These are phyloP conservation scores for Isurus oxyrinchus DNA, from an alignment of 2,113 vertebrate species.

Conservation along the genomic window DNA sequence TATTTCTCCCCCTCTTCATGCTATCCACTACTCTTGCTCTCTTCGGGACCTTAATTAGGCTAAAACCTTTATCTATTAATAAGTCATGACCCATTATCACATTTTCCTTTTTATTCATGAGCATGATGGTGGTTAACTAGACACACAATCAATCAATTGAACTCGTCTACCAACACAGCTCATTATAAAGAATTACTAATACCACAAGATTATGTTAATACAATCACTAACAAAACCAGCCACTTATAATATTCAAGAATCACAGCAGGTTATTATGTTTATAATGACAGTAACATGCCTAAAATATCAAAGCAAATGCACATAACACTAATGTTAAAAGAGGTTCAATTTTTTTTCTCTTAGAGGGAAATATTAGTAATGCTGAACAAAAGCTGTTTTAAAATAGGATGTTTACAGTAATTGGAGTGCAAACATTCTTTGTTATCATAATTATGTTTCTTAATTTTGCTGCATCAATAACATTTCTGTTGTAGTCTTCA, in stretches of 20 bases:
- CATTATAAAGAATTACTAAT: conserved; percentile 22
- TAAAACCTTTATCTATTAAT: neutral
- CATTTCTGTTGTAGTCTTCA: neutral
- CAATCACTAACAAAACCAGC: neutral
- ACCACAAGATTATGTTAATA: conserved; percentile 26
- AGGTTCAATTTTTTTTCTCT: neutral
- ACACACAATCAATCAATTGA: conserved; percentile 23
- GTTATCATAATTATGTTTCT: neutral
- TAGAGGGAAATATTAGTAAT: neutral
- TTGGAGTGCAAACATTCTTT: neutral
- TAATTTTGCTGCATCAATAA: neutral
- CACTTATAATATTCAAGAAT: conserved; percentile 2
- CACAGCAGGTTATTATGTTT: neutral
- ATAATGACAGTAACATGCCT: neutral
- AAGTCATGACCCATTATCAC: neutral
- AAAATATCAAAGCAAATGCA: conserved; percentile 18
- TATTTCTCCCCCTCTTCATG: neutral
- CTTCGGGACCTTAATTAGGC: neutral
- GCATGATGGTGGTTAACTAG: neutral
- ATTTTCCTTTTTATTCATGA: neutral
- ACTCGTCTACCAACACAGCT: neutral
- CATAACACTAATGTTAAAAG: neutral
- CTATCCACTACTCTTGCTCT: neutral
- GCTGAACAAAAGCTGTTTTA: neutral
- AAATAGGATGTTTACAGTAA: neutral